These are phyloP conservation scores for Catamblyrhynchus diadema DNA, from an alignment of 2,797 vertebrate species.

Conservation along the genomic window DNA sequence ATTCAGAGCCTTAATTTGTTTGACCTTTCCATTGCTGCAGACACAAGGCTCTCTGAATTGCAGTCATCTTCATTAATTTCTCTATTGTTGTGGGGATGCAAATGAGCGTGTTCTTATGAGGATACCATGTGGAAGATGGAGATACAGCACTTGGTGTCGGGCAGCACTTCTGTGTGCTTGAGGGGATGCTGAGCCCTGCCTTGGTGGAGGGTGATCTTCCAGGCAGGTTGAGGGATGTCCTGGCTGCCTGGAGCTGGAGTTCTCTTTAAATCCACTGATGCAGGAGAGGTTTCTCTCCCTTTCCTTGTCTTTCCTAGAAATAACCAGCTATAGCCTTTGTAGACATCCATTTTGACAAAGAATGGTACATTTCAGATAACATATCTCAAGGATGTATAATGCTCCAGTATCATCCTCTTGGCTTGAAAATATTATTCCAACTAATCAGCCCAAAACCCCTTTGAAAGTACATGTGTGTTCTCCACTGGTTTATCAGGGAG, in stretches of 20 bases:
- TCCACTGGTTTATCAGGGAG: background rate
- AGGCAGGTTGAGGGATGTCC: background rate
- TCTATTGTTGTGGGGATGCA: constrained; percentile 45
- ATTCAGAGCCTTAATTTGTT: constrained; percentile 64
- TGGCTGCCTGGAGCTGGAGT: background rate
- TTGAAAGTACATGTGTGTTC: background rate
- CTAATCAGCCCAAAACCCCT: background rate
- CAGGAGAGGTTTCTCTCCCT: background rate
- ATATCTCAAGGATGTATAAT: background rate
- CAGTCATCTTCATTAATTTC: constrained; percentile 57
- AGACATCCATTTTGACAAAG: background rate
- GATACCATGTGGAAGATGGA: background rate
- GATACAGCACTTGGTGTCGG: rapidly evolving
- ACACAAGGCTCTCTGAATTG: constrained; percentile 34
- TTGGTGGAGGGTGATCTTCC: background rate
- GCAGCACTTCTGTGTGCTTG: background rate
- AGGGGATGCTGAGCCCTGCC: background rate
- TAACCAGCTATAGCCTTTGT: background rate
- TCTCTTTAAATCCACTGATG: background rate
- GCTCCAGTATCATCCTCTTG: background rate
- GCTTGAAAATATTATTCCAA: background rate
- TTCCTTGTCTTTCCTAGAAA: background rate
- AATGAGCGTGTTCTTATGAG: background rate
- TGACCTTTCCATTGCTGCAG: constrained; percentile 66
- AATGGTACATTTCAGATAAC: background rate